phyloP scores from a whole-genome alignment of 2,797 vertebrate species.

The Chaunax sp. region DNA sequence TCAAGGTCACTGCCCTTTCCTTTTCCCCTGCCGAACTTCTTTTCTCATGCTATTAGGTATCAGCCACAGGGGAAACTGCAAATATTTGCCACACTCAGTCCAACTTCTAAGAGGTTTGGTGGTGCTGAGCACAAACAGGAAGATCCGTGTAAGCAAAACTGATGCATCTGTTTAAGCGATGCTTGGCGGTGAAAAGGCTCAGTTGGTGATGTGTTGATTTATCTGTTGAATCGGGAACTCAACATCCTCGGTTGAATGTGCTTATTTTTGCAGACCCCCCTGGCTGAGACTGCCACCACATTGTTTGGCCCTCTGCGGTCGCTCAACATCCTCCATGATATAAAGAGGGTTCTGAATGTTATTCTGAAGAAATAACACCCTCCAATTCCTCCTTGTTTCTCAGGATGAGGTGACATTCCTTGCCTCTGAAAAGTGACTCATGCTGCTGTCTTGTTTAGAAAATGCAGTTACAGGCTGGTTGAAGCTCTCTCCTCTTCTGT shows the following conservation, averaged over 20 bases:
- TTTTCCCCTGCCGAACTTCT: slow-evolving; percentile 54
- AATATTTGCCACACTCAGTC: slow-evolving; percentile 78
- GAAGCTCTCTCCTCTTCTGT: slow-evolving; percentile 41
- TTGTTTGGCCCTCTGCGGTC: slow-evolving; percentile 57
- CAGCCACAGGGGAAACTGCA: slow-evolving; percentile 76
- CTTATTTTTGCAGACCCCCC: slow-evolving; percentile 61
- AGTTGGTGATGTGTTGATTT: slow-evolving; percentile 48
- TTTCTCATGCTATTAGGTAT: slow-evolving; percentile 85
- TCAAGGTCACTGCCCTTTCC: slow-evolving; percentile 81
- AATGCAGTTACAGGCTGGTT: slow-evolving; percentile 64
- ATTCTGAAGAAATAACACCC: slow-evolving; percentile 42
- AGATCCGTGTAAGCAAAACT: slow-evolving; percentile 60
- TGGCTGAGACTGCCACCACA: slow-evolving; percentile 17
- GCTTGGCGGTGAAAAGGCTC: slow-evolving; percentile 26
- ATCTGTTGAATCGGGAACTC: slow-evolving; percentile 48
- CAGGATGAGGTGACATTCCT: slow-evolving; percentile 74
- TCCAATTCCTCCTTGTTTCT: slow-evolving; percentile 49
- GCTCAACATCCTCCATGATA: slow-evolving; percentile 59
- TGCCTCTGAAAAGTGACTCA: slow-evolving; percentile 70
- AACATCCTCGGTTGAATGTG: slow-evolving; percentile 53
- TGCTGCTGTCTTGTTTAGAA: slow-evolving; percentile 68
- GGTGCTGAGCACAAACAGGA: slow-evolving; percentile 74
- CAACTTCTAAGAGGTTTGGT: slow-evolving; percentile 66
- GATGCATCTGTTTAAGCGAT: slow-evolving; percentile 56
- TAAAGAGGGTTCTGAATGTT: slow-evolving; percentile 60